phyloP scores from a whole-genome alignment of 1,140 invertebrate genomes.

The Pentalonia nigronervosa region DNA sequence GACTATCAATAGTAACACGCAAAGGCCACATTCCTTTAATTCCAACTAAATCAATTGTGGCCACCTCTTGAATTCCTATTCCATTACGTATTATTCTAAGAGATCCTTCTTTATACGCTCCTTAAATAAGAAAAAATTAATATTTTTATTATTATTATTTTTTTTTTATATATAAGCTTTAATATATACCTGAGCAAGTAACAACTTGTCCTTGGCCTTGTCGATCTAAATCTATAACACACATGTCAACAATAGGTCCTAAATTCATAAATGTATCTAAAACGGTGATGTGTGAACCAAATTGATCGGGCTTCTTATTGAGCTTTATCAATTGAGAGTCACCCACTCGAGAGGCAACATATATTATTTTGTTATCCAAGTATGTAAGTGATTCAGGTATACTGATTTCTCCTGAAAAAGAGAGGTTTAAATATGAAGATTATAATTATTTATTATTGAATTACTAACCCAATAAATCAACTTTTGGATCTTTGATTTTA shows the following conservation, averaged over 20 bases:
- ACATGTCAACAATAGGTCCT: constrained; percentile 97
- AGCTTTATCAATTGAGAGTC: constrained; percentile 96
- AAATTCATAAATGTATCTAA: constrained; percentile 98
- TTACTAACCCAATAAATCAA: constrained; percentile 83
- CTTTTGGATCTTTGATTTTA: constrained; percentile 88
- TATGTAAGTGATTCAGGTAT: constrained; percentile 99
- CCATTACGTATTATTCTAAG: constrained; percentile 96
- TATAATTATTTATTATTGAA: not conserved
- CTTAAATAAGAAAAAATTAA: constrained; percentile 63
- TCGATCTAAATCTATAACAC: constrained; percentile 93
- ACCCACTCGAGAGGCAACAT: constrained; percentile 94
- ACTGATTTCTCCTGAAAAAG: constrained; percentile 80
- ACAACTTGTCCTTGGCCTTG: constrained; percentile 98
- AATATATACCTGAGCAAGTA: constrained; percentile 85
- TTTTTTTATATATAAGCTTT: not conserved
- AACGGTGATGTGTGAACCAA: constrained; percentile 87
- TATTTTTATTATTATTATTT: not conserved
- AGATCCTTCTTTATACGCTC: constrained; percentile 96
- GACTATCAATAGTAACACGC: constrained; percentile 71
- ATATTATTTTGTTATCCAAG: constrained; percentile 97
- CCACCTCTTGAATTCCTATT: constrained; percentile 97
- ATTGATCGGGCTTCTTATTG: constrained; percentile 83
- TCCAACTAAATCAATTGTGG: constrained; percentile 93
- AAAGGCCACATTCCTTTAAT: constrained; percentile 98
- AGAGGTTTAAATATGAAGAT: constrained; percentile 35